phyloP scores from a whole-genome alignment of 2,888 invertebrate species.

The Hydraecia micacea region DNA sequence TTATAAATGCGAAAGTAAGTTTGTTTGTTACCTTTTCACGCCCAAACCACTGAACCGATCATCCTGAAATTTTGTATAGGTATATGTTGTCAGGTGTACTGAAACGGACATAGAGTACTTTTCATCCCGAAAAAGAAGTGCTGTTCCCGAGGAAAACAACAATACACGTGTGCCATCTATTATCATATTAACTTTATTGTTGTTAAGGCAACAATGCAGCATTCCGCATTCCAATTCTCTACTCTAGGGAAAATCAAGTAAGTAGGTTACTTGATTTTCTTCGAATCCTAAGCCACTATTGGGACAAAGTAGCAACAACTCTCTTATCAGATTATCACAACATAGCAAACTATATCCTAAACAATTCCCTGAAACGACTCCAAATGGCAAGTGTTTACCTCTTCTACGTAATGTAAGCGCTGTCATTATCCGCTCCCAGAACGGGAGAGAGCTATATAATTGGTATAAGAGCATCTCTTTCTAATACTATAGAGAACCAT shows the following conservation, averaged over 20 bases:
- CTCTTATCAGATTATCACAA: slow-evolving; percentile 43
- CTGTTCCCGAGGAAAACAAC: no score
- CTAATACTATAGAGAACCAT: slow-evolving; percentile 16
- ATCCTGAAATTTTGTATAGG: no score
- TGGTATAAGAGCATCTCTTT: slow-evolving; percentile 13
- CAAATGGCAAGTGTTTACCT: slow-evolving; percentile 41
- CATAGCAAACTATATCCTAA: slow-evolving; percentile 39
- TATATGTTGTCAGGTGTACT: no score
- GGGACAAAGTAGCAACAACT: slow-evolving; percentile 9
- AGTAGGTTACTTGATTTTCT: not conserved
- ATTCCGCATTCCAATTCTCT: not conserved
- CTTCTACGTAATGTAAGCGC: slow-evolving; percentile 34
- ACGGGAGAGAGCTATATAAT: slow-evolving; percentile 8
- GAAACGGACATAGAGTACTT: no score
- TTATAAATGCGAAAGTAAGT: no score
- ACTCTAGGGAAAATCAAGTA: no score
- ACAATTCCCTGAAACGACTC: slow-evolving; percentile 26
- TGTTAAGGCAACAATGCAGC: no score
- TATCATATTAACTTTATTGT: no score
- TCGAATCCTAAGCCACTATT: not conserved
- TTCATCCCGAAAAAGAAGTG: no score
- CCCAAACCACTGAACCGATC: no score
- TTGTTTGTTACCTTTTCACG: no score
- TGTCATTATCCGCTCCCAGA: slow-evolving; percentile 34
- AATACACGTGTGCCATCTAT: no score